Conservation (phyloP, 2,888 invertebrate species). For the Oscheius onirici region DNA sequence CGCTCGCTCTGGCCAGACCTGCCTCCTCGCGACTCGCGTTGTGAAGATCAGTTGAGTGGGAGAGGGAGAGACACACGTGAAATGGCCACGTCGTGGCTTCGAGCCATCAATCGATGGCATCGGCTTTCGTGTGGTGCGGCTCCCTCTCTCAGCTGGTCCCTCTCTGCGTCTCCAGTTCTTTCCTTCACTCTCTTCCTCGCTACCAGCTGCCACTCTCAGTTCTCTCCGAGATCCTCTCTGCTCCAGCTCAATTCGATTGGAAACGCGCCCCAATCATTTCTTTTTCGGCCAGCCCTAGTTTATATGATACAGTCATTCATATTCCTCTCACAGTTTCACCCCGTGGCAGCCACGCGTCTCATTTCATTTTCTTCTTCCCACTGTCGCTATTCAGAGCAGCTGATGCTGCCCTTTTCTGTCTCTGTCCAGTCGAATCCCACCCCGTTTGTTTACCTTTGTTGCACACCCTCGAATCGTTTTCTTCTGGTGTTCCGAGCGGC, state of each 20-base stretch:
- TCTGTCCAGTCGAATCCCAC: not conserved
- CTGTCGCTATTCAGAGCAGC: not conserved
- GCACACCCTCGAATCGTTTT: not conserved
- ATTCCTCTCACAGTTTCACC: constrained; percentile 8
- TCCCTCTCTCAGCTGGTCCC: constrained; percentile 18
- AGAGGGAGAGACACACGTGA: constrained; percentile 14
- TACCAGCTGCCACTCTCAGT: not conserved
- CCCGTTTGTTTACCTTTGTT: constrained; percentile 18
- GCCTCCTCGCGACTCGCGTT: no score
- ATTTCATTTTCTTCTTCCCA: constrained; percentile 8
- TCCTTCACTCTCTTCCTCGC: constrained; percentile 1
- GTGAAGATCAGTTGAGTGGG: not conserved
- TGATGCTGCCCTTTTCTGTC: constrained; percentile 14
- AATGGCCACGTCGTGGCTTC: constrained; percentile 1
- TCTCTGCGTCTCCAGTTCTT: constrained; percentile 24
- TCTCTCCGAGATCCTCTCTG: not conserved
- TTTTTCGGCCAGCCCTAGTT: not conserved
- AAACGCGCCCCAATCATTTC: not conserved
- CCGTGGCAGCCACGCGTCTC: no score
- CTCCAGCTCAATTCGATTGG: not conserved
- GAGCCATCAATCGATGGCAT: constrained; percentile 16
- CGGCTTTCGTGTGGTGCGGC: constrained; percentile 24
- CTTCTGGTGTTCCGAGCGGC: constrained; percentile 4
- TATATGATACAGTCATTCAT: not conserved
- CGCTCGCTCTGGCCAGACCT: no score